phyloP scores from a whole-genome alignment of 2,888 invertebrate genomes.

The Drosophila paracracens region DNA sequence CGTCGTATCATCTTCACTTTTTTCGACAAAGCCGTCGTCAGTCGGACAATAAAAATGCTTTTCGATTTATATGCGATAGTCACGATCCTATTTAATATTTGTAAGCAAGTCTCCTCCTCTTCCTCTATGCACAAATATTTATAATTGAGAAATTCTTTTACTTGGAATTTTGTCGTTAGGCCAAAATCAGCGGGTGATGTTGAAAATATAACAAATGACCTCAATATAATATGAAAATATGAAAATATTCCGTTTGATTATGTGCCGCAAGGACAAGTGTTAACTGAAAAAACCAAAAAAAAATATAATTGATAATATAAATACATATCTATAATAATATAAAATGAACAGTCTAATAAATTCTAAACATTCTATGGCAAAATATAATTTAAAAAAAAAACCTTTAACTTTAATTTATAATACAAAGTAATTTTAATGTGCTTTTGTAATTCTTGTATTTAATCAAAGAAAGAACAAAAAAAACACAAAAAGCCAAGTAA shows the following conservation, averaged over 20 bases:
- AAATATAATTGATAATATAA: neutral
- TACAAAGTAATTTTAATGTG: neutral
- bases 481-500: conserved; percentile 37
- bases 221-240: conserved; percentile 35
- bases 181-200: conserved; percentile 64
- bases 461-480: conserved; percentile 15
- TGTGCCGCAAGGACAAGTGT: conserved; percentile 51
- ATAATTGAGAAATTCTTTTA: conserved; percentile 69
- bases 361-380: neutral
- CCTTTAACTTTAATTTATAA: neutral
- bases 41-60: conserved; percentile 63
- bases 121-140: conserved; percentile 4
- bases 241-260: conserved; percentile 56
- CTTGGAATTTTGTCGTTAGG: conserved; percentile 61
- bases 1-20: conserved; percentile 36
- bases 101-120: neutral
- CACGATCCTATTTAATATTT: conserved; percentile 55
- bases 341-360: neutral
- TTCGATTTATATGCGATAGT: conserved; percentile 47
- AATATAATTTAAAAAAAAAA: neutral
- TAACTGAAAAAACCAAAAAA: conserved; percentile 13
- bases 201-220: conserved; percentile 59
- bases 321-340: neutral
- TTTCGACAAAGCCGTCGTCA: conserved; percentile 39
- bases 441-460: conserved; percentile 26